Evolutionary conservation across 2,888 invertebrate species (phyloP).

Genomic region (Cheilosia pagana): DNA sequence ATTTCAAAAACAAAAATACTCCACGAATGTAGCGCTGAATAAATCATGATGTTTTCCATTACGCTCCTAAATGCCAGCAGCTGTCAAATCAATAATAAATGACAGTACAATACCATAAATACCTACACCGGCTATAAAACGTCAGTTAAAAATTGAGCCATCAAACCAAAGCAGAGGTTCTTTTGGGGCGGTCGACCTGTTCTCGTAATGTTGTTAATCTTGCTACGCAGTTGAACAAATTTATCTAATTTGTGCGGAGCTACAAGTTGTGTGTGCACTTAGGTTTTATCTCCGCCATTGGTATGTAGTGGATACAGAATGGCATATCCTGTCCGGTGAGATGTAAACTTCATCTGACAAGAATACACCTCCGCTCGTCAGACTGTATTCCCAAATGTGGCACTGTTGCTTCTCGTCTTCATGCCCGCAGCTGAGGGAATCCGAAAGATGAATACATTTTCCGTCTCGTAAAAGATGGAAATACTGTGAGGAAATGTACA

Average conservation of each 20-base stretch:
- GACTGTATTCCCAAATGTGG: conserved; percentile 11
- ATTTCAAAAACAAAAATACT: neutral
- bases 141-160: conserved; percentile 1
- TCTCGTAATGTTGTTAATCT: neutral
- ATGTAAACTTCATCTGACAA: neutral
- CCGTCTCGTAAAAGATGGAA: conserved; percentile 18
- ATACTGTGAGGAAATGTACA: neutral
- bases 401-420: neutral
- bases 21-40: conserved; percentile 7
- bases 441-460: conserved; percentile 17
- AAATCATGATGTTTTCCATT: conserved; percentile 22
- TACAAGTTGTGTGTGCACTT: neutral
- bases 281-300: neutral
- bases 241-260: too few species aligned
- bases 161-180: neutral
- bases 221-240: neutral
- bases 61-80: conserved; percentile 12
- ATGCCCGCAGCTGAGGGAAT: conserved; percentile 8
- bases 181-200: neutral
- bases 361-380: neutral
- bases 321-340: neutral
- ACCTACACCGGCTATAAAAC: neutral
- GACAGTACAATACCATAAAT: conserved; percentile 14
- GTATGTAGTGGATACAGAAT: too few species aligned
- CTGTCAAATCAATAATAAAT: conserved; percentile 15